Conservation (phyloP, 2,888 invertebrate genomes). For the Scaptodrosophila latifasciaeformis region DNA sequence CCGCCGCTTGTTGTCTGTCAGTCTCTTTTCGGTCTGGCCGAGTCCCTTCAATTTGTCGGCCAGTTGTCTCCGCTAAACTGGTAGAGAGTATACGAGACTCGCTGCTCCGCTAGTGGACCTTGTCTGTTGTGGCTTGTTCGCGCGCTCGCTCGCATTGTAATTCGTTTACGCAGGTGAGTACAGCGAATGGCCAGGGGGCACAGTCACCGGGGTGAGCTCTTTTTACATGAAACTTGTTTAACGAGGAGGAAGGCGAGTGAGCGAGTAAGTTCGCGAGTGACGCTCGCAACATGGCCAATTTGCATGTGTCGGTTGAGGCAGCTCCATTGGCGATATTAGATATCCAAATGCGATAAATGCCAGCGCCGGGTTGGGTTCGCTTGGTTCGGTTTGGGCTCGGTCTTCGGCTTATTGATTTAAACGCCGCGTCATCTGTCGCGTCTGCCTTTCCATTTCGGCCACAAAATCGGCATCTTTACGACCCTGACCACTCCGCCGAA, state of each 20-base stretch:
- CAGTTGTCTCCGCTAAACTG: neutral
- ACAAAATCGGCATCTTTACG: conserved; percentile 45
- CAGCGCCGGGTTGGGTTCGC: conserved; percentile 30
- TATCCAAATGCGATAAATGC: conserved; percentile 60
- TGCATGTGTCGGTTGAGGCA: conserved; percentile 62
- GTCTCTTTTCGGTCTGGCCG: too few relatives aligned
- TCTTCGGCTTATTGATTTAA: conserved; percentile 68
- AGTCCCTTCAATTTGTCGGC: too few relatives aligned
- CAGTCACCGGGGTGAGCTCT: neutral
- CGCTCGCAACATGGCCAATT: conserved; percentile 62
- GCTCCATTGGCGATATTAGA: conserved; percentile 47
- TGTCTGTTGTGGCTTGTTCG: conserved; percentile 8
- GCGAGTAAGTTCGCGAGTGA: neutral
- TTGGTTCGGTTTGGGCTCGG: too few relatives aligned
- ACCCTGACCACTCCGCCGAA: neutral
- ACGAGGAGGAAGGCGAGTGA: neutral
- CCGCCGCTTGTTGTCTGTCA: neutral
- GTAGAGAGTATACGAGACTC: too few relatives aligned
- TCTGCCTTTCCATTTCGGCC: conserved; percentile 31
- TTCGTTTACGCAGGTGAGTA: conserved; percentile 69
- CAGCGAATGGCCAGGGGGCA: conserved; percentile 36
- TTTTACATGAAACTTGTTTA: conserved; percentile 13
- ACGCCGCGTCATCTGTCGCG: conserved; percentile 41
- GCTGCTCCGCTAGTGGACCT: too few relatives aligned
- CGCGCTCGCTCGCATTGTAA: conserved; percentile 34